A percentile compares a stretch with the other conserved stretches of the same genome.
phyloP scores from a whole-genome alignment of 2,113 vertebrate genomes.

The Pycnonotus jocosus region DNA sequence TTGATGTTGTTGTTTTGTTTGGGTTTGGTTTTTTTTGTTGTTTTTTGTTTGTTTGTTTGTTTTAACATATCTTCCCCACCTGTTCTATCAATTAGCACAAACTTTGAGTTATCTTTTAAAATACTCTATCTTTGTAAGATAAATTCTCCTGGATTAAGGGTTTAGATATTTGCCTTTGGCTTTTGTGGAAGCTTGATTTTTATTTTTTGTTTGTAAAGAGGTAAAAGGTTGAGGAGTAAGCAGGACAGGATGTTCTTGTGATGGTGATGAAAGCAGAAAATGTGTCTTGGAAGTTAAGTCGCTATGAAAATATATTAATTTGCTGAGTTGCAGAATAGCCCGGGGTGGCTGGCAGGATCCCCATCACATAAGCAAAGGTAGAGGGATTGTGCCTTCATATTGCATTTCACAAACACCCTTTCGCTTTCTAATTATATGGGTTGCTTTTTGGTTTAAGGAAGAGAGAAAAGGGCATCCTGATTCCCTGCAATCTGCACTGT shows the following conservation, averaged over 20 bases:
- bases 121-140: neutral
- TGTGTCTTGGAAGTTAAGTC: neutral
- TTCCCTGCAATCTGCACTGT: conserved; percentile 48
- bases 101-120: neutral
- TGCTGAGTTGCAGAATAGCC: neutral
- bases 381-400: neutral
- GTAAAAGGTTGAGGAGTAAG: neutral
- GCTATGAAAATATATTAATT: neutral
- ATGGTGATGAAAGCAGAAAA: neutral
- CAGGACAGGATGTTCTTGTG: neutral
- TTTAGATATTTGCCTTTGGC: neutral
- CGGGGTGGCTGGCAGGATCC: neutral
- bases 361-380: neutral
- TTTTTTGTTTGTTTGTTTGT: neutral
- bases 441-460: conserved; percentile 23
- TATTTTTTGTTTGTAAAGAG: neutral
- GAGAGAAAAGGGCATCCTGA: conserved; percentile 37
- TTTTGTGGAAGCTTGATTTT: neutral
- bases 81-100: neutral
- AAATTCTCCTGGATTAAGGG: neutral
- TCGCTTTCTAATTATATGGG: neutral
- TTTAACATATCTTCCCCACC: neutral
- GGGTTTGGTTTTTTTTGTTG: no score
- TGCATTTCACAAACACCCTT: neutral
- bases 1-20: no score